A percentile compares a stretch with the other conserved stretches of the same genome.
Evolutionary conservation across 2,113 vertebrate species (phyloP).

Genomic region (Catharus bicknelli): DNA sequence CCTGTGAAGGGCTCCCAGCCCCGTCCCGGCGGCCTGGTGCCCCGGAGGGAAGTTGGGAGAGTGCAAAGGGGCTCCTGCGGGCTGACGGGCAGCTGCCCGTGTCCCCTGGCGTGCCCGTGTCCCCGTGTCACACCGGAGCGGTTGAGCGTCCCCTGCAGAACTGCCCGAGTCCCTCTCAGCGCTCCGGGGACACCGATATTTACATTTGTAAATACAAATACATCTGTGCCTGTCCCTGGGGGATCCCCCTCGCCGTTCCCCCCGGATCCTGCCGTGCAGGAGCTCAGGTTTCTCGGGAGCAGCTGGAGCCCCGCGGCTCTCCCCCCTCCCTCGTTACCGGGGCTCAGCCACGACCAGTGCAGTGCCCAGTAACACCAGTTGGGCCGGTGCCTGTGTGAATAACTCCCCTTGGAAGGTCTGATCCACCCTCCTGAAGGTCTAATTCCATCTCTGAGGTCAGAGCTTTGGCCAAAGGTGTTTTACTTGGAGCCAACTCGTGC

Average conservation of each 20-base stretch:
- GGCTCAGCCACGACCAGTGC: neutral
- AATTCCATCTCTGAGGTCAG: neutral
- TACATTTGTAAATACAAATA: neutral
- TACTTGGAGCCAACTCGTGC: neutral
- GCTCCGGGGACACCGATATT: accelerated
- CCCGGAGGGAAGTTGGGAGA: neutral
- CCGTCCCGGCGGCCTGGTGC: too few relatives aligned
- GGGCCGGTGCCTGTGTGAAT: neutral
- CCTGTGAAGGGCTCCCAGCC: neutral
- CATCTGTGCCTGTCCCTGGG: too few relatives aligned
- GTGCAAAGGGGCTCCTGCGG: accelerated
- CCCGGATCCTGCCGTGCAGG: neutral
- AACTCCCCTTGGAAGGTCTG: neutral
- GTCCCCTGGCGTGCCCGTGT: neutral
- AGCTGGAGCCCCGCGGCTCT: neutral
- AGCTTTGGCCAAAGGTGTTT: neutral
- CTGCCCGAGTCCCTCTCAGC: accelerated
- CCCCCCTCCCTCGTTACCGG: accelerated
- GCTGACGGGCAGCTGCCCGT: neutral
- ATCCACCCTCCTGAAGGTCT: neutral
- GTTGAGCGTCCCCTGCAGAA: accelerated
- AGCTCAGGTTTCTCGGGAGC: neutral
- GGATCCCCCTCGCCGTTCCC: accelerated
- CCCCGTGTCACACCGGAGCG: neutral
- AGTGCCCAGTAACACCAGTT: neutral